Base-by-base conservation (phyloP, 1,140 invertebrate species). In the Drosophila takahashii region DNA sequence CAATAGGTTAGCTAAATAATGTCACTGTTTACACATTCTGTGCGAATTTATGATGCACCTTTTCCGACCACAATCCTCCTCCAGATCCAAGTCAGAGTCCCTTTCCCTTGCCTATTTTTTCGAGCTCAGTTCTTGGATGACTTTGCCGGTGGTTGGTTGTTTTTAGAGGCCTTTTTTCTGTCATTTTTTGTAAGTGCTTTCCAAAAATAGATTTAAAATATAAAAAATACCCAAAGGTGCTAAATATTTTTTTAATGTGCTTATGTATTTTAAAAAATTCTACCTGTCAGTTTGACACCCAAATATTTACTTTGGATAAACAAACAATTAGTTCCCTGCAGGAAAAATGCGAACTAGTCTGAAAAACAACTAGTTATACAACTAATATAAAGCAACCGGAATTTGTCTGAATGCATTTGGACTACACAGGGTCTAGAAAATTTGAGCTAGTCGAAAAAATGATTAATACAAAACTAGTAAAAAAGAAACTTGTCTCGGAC, bases 1-100 rank as follows among this genome's bases (percentile, higher is more conserved):
- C 79, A 58, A 84, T 79, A 76, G 57, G 57, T 64, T 67, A 57
- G 29, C 77, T 80, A 77, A 80, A 85, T 84, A 84, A 84, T 80
- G 61, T 67, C 58, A 16, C 66, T 85, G 81, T 85, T 84, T 85
- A 84, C 81, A 72, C 81, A 62, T 76, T 73, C 59, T 34, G 62
- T 29, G 26, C 32, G 71, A 71, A 75, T 83, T 84, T 79, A 83
- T 77, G 52, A 50, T 27, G 56, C 54, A 39, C 36, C 26, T 7
- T 58, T 34, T 7, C 48, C 53, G 56, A 26, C 47, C 48, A 41
- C 36, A 18, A 36, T 18, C 18, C 11, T 66, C 6, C 29, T 16
- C 9, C 9, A 34, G 53, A 13, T 34, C 29, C 22, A 13, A 22
- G 34, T 32, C 39, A 10, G 10, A 13, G 32, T 45, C 32, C 41